These are phyloP conservation scores for Castor canadensis DNA, from an alignment of 2,113 vertebrate species.

Conservation along the genomic window DNA sequence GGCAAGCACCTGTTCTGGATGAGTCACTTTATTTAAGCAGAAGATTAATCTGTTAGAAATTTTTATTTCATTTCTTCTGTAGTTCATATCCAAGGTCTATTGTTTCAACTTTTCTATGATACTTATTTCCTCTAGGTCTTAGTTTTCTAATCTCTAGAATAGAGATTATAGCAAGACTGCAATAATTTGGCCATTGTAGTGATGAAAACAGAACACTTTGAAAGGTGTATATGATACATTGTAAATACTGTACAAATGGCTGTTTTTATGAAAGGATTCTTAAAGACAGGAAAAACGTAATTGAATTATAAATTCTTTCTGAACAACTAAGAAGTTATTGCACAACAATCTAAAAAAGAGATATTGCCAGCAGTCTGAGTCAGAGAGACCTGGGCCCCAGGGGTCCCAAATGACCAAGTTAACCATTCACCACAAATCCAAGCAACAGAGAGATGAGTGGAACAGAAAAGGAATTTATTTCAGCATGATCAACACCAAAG, in stretches of 20 bases:
- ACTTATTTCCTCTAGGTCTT: neutral
- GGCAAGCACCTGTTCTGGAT: neutral
- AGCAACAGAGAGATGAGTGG: neutral
- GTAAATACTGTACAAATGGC: neutral
- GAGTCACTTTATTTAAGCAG: neutral
- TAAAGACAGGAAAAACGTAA: neutral
- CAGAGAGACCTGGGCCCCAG: neutral
- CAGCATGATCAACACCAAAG: no score
- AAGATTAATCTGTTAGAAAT: neutral
- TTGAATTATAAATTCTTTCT: neutral
- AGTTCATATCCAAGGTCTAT: neutral
- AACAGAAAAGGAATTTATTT: no score
- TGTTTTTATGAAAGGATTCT: neutral
- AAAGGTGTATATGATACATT: neutral
- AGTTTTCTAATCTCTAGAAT: neutral
- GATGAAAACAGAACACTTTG: neutral
- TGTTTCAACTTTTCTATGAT: neutral
- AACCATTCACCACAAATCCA: neutral
- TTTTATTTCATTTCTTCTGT: neutral
- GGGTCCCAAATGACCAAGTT: neutral
- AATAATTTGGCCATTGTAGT: no score
- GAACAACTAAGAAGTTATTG: neutral
- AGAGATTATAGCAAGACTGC: neutral
- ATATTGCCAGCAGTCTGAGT: neutral
- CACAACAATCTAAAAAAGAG: neutral